Base-by-base conservation (phyloP, 2,797 vertebrate species). In the Acrocephalus scirpaceus region DNA sequence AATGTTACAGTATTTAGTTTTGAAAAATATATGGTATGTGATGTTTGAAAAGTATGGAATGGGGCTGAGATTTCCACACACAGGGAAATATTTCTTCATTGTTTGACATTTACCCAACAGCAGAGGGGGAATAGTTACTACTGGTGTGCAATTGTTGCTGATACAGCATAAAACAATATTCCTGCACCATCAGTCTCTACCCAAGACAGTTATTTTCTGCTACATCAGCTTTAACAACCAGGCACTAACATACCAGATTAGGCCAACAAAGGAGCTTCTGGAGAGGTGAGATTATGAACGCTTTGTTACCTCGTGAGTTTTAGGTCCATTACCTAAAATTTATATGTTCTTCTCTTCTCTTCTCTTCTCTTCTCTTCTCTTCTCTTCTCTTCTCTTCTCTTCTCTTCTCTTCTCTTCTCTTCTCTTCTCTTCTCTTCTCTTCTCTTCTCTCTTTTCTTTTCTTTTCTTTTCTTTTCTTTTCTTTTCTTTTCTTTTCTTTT, bases 81-180 rank as follows among this genome's bases (percentile, higher is more conserved):
- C 4, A 67, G 14, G 58, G 36, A 89, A 73, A 76, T 91, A 94
- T 78, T 87, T 94, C 74, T 82, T 89, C 34, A 26, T 42, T 89
- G 81, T 91, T 93, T 96, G 84, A 95, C 87, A 80, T 91, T 89
- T 86, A 27, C 26, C 38, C 30, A 56, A 34, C 12, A 83, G 44
- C 42, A 75, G 48, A 67, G 10, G 14, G 29, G 17, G 23, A 83
- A 77, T 30, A 85, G n/a, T 71, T 83, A 78, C n/a, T 69, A 21
- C 23, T 65, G 40, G 54, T 54, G 45, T 54, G 30, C 21, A 74
- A 47, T 5, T 74, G 38, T 70, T 92, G 83, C 64, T 94, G 77
- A 82, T 82, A 30, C 20, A 87, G 64, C 64, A 82, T 40, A 79
- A 94, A 76, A 48, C 29, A 70, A 60, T 70, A 81, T 60, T 88